Conservation (phyloP, 2,797 vertebrate genomes). For the Myotis myotis region DNA sequence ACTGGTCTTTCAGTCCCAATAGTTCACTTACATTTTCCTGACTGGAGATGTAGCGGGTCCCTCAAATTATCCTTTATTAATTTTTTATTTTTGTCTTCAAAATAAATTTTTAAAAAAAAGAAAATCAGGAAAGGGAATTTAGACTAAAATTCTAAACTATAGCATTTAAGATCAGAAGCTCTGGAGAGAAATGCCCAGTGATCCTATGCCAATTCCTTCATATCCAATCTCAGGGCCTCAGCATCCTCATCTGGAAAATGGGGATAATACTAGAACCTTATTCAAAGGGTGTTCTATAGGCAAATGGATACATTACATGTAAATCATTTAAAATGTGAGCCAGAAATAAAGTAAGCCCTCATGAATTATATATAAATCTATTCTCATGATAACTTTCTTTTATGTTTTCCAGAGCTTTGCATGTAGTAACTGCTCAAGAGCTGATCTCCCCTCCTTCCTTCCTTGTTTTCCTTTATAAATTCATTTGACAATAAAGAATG, state of each 20-base stretch:
- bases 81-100: neutral
- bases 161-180: neutral
- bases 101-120: neutral
- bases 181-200: neutral
- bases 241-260: neutral
- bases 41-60: neutral
- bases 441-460: neutral
- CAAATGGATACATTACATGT: neutral
- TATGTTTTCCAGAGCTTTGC: neutral
- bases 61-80: neutral
- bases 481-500: neutral
- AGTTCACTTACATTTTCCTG: neutral
- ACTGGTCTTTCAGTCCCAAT: neutral
- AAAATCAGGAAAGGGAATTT: neutral
- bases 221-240: neutral
- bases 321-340: neutral
- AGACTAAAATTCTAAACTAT: neutral
- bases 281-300: neutral
- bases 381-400: conserved; percentile 21
- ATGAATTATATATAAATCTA: neutral
- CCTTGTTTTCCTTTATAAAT: neutral
- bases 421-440: neutral
- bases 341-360: neutral
- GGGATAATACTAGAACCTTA: neutral
- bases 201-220: neutral